Conservation (phyloP, 1,140 invertebrate species). For the Platyscapa corneri region DNA sequence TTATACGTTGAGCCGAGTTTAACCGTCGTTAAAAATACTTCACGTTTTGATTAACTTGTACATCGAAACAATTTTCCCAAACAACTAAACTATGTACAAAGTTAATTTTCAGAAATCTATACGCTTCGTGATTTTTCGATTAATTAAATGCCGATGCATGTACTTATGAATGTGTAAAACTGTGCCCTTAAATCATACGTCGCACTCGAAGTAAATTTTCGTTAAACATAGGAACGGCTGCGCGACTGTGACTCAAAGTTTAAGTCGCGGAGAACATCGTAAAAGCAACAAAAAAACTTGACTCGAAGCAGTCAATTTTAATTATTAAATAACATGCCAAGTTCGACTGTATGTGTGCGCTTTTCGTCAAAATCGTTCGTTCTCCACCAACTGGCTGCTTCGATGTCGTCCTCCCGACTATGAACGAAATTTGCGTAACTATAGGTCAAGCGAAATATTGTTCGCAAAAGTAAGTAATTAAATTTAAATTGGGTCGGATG, state of each 20-base stretch:
- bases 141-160: background rate
- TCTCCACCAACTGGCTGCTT: background rate
- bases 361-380: background rate
- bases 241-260: background rate
- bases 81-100: background rate
- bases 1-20: too few relatives aligned
- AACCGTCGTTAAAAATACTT: too few relatives aligned
- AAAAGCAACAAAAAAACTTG: background rate
- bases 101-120: background rate
- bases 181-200: background rate
- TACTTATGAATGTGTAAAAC: background rate
- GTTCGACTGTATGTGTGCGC: background rate
- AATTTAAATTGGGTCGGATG: slow-evolving; percentile 39
- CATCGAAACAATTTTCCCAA: too few relatives aligned
- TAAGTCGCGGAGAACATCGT: background rate
- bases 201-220: background rate
- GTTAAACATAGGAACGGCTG: background rate
- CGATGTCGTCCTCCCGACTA: background rate
- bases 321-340: background rate
- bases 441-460: background rate
- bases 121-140: background rate
- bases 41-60: too few relatives aligned
- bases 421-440: background rate
- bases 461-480: slow-evolving; percentile 22
- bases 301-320: background rate